phyloP scores from a whole-genome alignment of 2,113 vertebrate species.

The Condylura cristata region DNA sequence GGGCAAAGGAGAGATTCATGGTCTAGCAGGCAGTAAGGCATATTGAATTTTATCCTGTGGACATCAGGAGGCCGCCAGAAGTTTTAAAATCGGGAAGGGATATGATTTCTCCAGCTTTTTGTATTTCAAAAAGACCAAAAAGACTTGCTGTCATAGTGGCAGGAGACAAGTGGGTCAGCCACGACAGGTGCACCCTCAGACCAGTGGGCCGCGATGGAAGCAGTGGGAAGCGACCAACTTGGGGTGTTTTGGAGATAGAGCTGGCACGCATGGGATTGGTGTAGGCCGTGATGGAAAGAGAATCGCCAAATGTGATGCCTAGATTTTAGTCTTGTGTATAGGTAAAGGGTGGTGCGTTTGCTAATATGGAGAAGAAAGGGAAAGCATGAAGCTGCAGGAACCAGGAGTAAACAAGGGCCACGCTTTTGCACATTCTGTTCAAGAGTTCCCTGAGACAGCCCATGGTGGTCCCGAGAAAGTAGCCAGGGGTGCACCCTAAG shows the following conservation, averaged over 20 bases:
- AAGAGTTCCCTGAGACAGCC: neutral
- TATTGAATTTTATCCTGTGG: neutral
- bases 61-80: neutral
- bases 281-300: neutral
- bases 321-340: neutral
- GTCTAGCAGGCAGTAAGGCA: neutral
- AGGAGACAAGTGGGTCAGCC: neutral
- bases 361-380: neutral
- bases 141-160: too few relatives aligned
- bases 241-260: neutral
- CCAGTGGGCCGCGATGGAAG: accelerated
- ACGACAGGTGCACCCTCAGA: neutral
- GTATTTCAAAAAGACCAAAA: neutral
- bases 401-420: neutral
- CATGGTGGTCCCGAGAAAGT: neutral
- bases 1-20: too few relatives aligned
- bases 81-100: neutral
- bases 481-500: neutral
- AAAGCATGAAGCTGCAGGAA: neutral
- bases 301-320: neutral
- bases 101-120: neutral
- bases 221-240: neutral
- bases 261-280: neutral
- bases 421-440: neutral
- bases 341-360: neutral